Conservation (phyloP, 2,888 invertebrate genomes). For the Spodoptera picta region DNA sequence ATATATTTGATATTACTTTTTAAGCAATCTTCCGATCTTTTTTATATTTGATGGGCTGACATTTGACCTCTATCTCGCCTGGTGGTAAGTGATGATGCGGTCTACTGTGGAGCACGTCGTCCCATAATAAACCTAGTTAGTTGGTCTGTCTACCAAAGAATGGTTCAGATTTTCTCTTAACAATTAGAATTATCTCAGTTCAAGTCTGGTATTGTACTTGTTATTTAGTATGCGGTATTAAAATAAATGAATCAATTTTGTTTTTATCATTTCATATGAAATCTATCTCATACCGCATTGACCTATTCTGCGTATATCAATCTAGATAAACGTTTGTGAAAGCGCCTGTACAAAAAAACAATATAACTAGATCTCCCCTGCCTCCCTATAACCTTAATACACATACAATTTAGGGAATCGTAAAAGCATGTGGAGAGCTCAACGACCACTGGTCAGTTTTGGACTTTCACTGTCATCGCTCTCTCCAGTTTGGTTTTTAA, state of each 20-base stretch:
- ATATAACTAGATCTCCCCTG: slow-evolving; percentile 30
- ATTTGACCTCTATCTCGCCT: no score
- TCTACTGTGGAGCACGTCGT: no score
- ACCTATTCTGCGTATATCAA: slow-evolving; percentile 55
- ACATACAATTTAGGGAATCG: slow-evolving; percentile 11
- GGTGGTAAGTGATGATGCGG: no score
- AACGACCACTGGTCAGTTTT: slow-evolving; percentile 31
- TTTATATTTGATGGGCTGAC: no score
- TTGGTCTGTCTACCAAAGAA: no score
- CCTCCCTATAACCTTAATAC: neutral
- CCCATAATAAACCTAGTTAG: no score
- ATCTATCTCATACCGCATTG: slow-evolving; percentile 32
- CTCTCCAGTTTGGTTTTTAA: slow-evolving; percentile 58
- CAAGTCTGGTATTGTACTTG: no score
- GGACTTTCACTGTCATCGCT: slow-evolving; percentile 45
- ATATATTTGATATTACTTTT: no score
- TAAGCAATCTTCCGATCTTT: no score
- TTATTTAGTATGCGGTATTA: no score
- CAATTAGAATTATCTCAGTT: no score
- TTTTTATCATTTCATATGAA: slow-evolving; percentile 33
- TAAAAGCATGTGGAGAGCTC: slow-evolving; percentile 27
- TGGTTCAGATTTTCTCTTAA: no score
- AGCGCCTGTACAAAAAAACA: slow-evolving; percentile 49
- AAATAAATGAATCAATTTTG: neutral
- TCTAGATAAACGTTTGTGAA: slow-evolving; percentile 61